phyloP scores from a whole-genome alignment of 2,797 vertebrate species.

The Microtus californicus region DNA sequence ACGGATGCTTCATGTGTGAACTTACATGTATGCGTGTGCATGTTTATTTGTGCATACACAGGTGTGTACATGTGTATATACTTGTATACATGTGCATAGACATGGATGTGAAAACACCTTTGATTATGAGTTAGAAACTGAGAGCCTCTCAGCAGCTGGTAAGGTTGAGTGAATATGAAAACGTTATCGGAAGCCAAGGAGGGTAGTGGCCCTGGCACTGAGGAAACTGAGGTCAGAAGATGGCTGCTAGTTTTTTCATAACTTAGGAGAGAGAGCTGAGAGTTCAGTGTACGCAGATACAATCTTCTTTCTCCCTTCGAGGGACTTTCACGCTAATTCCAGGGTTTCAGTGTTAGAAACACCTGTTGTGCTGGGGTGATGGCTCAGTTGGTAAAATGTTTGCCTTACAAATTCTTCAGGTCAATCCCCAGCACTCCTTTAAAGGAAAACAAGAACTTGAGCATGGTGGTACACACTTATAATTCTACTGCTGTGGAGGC shows the following conservation, averaged over 20 bases:
- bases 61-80: rapidly evolving
- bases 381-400: background rate
- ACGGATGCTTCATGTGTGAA: background rate
- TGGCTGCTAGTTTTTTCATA: background rate
- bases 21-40: background rate
- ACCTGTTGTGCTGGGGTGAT: background rate
- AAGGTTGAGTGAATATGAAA: too few species aligned
- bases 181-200: background rate
- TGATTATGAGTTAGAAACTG: background rate
- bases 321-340: background rate
- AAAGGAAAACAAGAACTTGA: background rate
- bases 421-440: background rate
- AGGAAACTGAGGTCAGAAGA: background rate
- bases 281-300: background rate
- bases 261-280: background rate
- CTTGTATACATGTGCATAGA: rapidly evolving
- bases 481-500: background rate
- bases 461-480: background rate
- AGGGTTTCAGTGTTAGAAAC: background rate
- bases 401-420: background rate
- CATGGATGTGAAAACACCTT: background rate
- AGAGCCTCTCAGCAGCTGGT: background rate
- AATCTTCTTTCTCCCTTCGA: background rate
- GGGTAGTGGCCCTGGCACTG: background rate
- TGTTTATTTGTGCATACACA: too few species aligned